Percentiles rank a stretch among this genome's conserved stretches.
phyloP scores from a whole-genome alignment of 2,888 invertebrate species.

The Trissonchulus latispiculum region DNA sequence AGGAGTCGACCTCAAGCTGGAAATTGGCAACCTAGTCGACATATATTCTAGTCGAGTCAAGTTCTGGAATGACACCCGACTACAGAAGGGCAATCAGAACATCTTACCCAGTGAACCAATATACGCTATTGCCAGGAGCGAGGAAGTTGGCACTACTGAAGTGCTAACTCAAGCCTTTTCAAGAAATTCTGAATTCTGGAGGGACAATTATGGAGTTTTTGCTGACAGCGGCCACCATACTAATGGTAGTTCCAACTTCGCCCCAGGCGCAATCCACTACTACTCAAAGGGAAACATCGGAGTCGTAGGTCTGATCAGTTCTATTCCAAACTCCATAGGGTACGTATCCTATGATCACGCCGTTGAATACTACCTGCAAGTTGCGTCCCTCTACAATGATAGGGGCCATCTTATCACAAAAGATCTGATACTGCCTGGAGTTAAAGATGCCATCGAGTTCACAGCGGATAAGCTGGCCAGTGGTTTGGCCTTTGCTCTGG shows the following conservation, averaged over 20 bases:
- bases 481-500: background rate
- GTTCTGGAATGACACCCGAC: background rate
- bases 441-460: background rate
- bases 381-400: constrained; percentile 6
- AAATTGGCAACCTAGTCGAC: background rate
- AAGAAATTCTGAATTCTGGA: background rate
- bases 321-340: background rate
- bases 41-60: background rate
- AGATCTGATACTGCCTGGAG: background rate
- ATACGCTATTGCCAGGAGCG: background rate
- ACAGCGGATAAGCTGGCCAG: background rate
- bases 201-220: background rate
- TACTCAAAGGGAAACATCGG: constrained; percentile 1
- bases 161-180: background rate
- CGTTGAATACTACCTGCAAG: background rate
- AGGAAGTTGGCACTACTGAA: no score
- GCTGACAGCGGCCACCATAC: no score
- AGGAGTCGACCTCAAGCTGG: background rate
- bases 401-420: background rate
- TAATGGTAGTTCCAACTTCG: no score
- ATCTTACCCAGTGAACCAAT: background rate
- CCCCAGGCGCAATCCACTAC: background rate
- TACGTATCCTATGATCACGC: constrained; percentile 10
- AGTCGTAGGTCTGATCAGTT: background rate
- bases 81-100: background rate